Evolutionary conservation across 2,888 invertebrate genomes (phyloP), one percentile per base, ranked within the genome.

Genomic region (Aleiodes testaceus): DNA sequence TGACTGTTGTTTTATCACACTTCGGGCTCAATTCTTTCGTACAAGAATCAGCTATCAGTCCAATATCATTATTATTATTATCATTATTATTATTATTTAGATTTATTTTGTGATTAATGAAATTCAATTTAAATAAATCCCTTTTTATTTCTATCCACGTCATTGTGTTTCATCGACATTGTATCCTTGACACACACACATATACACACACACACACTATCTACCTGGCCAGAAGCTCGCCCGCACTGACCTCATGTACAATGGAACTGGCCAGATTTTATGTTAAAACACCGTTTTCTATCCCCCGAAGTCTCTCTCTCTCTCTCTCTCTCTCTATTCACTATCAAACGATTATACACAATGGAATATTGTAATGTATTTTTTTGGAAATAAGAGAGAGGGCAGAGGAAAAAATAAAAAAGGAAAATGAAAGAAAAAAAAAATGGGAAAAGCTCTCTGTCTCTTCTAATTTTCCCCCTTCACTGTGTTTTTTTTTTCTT

Each of bases 121-220:
- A 45, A 22, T 30, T 26, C 2, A n/a, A 53, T 53, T 53, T n/a
- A 52, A 20, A 52, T 52, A 20, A 18, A 53, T 30, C 14, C 26
- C 30, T 53, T 74, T 53, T 74, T 74, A 66, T 74, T 73, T 72
- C 75, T 74, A 64, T 74, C 78, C 73, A 72, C 79, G 79, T 80
- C 78, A 78, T 83, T 72, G 74, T 75, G 73, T 69, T 73, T 78
- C 80, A 78, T 79, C 80, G 80, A 80, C 81, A 76, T 77, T 64
- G 67, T 76, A 59, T 59, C 59, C 59, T 18, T 18, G 59, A 42
- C 42, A 14, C 42, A 18, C 59, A 59, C 16, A 42, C 61, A 67
- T 70, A 67, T 49, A 55, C 64, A 61, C 61, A 26, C 68, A 18
- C 61, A 68, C 50, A 64, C 30, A 66, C 18, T 36, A 59, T 30